These are phyloP conservation scores for Apodemia zela DNA, from an alignment of 2,888 invertebrate species.

Conservation along the genomic window DNA sequence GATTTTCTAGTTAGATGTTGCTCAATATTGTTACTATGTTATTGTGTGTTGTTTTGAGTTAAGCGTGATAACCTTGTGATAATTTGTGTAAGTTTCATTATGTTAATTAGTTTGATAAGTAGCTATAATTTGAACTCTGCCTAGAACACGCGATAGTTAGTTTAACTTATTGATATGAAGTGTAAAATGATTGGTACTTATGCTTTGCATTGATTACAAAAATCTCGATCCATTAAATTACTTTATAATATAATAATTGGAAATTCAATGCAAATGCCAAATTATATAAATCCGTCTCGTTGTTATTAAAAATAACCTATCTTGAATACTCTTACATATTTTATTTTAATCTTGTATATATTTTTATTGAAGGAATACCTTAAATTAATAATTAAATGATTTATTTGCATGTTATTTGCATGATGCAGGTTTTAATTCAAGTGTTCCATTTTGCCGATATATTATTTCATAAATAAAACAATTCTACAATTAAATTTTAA, in stretches of 20 bases:
- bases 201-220: slow-evolving; percentile 17
- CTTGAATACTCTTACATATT: neutral
- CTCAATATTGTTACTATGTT: slow-evolving; percentile 18
- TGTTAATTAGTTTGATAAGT: slow-evolving; percentile 50
- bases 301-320: neutral
- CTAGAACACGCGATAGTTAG: slow-evolving; percentile 74
- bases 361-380: neutral
- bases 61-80: slow-evolving; percentile 64
- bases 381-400: neutral
- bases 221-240: neutral
- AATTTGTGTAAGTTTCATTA: slow-evolving; percentile 45
- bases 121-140: slow-evolving; percentile 54
- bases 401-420: too few relatives aligned
- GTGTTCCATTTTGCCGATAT: too few relatives aligned
- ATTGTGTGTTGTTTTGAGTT: slow-evolving; percentile 25
- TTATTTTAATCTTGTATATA: neutral
- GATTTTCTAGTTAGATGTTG: neutral
- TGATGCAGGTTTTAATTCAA: too few relatives aligned
- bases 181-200: slow-evolving; percentile 55
- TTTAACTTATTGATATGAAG: slow-evolving; percentile 53
- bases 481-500: neutral
- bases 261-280: slow-evolving; percentile 5
- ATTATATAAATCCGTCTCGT: slow-evolving; percentile 1
- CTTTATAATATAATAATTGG: neutral
- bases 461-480: neutral